Percentiles rank a stretch among this genome's conserved stretches.
phyloP scores from a whole-genome alignment of 2,113 vertebrate genomes.

The Entomyzon cyanotis region DNA sequence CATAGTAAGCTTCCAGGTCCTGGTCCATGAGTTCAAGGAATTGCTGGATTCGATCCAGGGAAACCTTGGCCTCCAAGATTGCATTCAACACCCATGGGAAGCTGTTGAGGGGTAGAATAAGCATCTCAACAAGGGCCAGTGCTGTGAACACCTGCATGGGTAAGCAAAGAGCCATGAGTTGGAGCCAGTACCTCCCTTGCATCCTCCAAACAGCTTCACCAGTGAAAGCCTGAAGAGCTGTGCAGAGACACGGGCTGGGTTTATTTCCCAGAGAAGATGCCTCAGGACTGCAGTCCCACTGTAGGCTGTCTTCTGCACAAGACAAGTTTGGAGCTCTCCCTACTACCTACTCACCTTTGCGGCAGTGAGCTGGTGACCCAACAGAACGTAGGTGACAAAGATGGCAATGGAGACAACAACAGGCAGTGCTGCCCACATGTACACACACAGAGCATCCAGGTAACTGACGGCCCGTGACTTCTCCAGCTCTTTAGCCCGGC shows the following conservation, averaged over 20 bases:
- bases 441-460: conserved; percentile 92
- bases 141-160: conserved; percentile 89
- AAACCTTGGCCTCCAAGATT: conserved; percentile 92
- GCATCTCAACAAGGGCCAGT: conserved; percentile 89
- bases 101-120: conserved; percentile 90
- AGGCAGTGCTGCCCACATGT: conserved; percentile 93
- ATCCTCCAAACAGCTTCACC: not conserved
- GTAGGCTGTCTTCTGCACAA: not conserved
- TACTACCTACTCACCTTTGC: conserved; percentile 82
- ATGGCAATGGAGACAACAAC: conserved; percentile 91
- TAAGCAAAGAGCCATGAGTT: not conserved
- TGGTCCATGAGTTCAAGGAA: conserved; percentile 87
- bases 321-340: not conserved
- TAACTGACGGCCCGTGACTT: conserved; percentile 83
- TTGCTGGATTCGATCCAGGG: conserved; percentile 88
- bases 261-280: not conserved
- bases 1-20: conserved; percentile 84
- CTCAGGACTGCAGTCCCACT: not conserved
- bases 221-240: not conserved
- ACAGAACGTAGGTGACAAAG: conserved; percentile 89
- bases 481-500: conserved; percentile 81
- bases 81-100: conserved; percentile 96
- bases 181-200: not conserved
- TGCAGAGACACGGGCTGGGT: not conserved
- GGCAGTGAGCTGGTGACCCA: conserved; percentile 91